Base-by-base conservation (phyloP, 2,888 invertebrate species). In the Muscina levida region DNA sequence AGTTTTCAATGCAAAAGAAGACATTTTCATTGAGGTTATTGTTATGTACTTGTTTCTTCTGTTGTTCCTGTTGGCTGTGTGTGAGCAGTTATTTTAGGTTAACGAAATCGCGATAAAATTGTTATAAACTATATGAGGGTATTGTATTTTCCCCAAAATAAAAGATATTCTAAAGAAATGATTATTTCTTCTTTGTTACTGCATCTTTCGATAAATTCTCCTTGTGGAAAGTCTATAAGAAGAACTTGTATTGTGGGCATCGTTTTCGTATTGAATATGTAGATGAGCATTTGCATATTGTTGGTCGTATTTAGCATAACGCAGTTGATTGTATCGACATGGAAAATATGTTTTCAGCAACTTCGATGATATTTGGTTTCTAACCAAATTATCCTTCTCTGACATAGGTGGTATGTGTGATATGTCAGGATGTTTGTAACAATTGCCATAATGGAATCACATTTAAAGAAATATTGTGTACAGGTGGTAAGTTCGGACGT, bases 311-410 rank as follows among this genome's bases (percentile, higher is more conserved):
- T 88, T 88, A 87, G 87, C 88, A 88, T 88, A 88, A 88, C 89
- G 88, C 88, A 88, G 88, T 88, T 89, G 88, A 88, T 87, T 87
- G 86, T 87, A 88, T 88, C 87, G 88, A 88, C 88, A 88, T 87
- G 88, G 87, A 88, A 88, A 88, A 87, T 88, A 87, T 88, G 88
- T 88, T 88, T 85, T 84, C 82, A 76, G 82, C 82, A 82, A 71
- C 72, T 74, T 78, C 68, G 75, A 77, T 77, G 77, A 83, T 81
- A 82, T 66, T 66, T 39, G n/a, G 15, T 24, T 59, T 39, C 37
- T 56, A 72, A 76, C 22, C 37, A 48, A 48, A n/a, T n/a, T 42
- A 4, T 42, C 42, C 3, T 19, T 37, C 13, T 37, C 17, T 17
- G 22, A 0, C 4, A 19, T 39, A 42, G 62, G 62, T 24, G 53